Conservation (phyloP, 2,797 vertebrate genomes). For the Notoglanidium macrostoma region DNA sequence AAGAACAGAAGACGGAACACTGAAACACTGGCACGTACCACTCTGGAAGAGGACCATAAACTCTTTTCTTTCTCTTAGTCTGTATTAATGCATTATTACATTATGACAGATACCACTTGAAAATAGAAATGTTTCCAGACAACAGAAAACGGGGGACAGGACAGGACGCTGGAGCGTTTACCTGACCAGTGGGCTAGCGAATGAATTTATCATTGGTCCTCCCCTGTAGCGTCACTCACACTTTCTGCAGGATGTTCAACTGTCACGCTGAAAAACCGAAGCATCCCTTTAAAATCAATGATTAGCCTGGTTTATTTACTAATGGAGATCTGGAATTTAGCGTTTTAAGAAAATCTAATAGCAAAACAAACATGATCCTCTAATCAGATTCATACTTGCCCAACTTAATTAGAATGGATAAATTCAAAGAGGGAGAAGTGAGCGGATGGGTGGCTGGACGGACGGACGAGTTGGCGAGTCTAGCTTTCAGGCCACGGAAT, state of each 20-base stretch:
- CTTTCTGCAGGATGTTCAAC: not conserved
- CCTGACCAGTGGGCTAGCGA: not conserved
- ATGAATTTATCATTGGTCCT: not conserved
- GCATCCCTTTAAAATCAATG: not conserved
- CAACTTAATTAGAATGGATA: not conserved
- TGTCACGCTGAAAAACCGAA: not conserved
- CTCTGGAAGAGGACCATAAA: not conserved
- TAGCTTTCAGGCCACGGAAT: slow-evolving; percentile 45
- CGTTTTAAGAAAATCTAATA: not conserved
- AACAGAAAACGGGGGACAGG: not conserved
- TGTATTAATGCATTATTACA: not conserved
- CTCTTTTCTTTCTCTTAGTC: not conserved
- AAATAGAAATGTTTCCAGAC: not conserved
- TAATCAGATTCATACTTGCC: not conserved
- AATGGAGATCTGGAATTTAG: not conserved
- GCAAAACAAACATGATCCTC: not conserved
- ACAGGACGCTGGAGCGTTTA: not conserved
- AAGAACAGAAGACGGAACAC: not conserved
- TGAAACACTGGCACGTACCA: not conserved
- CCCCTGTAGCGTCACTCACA: not conserved
- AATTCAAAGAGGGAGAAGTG: not conserved
- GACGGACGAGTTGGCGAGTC: slow-evolving; percentile 46
- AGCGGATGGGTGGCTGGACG: not conserved
- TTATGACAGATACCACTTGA: not conserved
- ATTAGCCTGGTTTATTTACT: not conserved